Evolutionary conservation across 2,113 vertebrate genomes (phyloP).

Genomic region (Hypomesus transpacificus): DNA sequence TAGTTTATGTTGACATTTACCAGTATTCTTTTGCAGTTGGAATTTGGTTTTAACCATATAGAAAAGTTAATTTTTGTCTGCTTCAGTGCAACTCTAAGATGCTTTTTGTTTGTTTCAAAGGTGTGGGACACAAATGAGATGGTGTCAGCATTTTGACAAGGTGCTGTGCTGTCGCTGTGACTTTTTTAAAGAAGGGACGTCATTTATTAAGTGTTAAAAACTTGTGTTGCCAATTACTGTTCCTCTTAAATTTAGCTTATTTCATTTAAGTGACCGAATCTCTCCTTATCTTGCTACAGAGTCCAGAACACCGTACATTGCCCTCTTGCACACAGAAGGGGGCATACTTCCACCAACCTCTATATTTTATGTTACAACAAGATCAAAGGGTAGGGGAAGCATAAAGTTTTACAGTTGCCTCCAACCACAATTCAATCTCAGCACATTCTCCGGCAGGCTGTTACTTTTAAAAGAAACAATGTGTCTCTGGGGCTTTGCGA

Average conservation of each 20-base stretch:
- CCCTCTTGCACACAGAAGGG: background rate
- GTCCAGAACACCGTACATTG: background rate
- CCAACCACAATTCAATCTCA: slow-evolving; percentile 29
- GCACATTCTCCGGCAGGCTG: slow-evolving; percentile 40
- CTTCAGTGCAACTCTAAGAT: background rate
- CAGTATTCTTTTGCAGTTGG: too few species aligned
- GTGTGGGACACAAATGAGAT: too few species aligned
- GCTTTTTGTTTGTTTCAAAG: too few species aligned
- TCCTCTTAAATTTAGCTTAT: background rate
- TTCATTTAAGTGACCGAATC: background rate
- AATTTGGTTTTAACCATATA: too few species aligned
- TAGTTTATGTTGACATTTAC: too few species aligned
- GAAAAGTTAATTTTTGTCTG: too few species aligned
- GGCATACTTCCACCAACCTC: background rate
- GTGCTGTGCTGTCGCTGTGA: too few species aligned
- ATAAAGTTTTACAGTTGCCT: slow-evolving; percentile 28
- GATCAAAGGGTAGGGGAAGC: slow-evolving; percentile 22
- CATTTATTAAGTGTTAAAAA: too few species aligned
- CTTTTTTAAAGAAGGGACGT: too few species aligned
- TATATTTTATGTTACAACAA: slow-evolving; percentile 13
- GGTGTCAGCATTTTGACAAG: too few species aligned
- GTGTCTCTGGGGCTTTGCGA: slow-evolving; percentile 29
- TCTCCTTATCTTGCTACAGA: background rate
- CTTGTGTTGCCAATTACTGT: too few species aligned
- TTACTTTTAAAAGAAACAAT: slow-evolving; percentile 42